Percentiles rank a stretch among this genome's conserved stretches.
phyloP scores from a whole-genome alignment of 1,140 invertebrate genomes.

The Macrobrachium nipponense region DNA sequence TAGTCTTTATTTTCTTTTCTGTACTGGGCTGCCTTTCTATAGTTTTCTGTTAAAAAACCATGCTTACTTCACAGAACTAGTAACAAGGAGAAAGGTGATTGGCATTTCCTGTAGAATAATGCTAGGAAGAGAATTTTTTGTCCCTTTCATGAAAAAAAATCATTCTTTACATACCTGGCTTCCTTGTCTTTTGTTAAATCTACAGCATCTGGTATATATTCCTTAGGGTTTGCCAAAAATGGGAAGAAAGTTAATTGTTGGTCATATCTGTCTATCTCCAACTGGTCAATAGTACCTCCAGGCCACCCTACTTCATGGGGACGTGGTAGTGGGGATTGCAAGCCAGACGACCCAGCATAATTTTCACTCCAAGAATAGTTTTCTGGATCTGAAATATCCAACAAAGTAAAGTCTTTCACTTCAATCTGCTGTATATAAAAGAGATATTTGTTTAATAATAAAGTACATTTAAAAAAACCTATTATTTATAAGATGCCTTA shows the following conservation, averaged over 20 bases:
- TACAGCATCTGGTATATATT: conserved; percentile 89
- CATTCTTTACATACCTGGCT: conserved; percentile 70
- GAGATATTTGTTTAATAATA: too few species aligned
- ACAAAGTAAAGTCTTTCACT: conserved; percentile 7
- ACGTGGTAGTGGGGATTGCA: conserved; percentile 71
- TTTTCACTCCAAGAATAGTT: conserved; percentile 82
- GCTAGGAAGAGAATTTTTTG: too few species aligned
- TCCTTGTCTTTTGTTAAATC: conserved; percentile 87
- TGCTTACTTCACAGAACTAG: too few species aligned
- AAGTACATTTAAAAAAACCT: too few species aligned
- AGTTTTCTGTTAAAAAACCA: too few species aligned
- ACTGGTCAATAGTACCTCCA: conserved; percentile 72
- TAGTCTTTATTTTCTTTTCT: too few species aligned
- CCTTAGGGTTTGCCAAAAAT: conserved; percentile 74
- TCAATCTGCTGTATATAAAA: too few species aligned
- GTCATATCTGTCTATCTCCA: conserved; percentile 79
- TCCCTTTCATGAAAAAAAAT: too few species aligned
- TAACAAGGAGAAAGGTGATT: too few species aligned
- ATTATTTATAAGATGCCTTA: too few species aligned
- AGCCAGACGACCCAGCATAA: conserved; percentile 80
- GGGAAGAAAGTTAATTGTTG: conserved; percentile 76
- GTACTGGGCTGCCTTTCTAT: too few species aligned
- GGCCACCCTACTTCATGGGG: conserved; percentile 39
- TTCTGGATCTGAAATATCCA: conserved; percentile 70
- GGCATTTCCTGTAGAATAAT: too few species aligned